phyloP scores from a whole-genome alignment of 2,797 vertebrate species.

The Percopsis omiscomaycus region DNA sequence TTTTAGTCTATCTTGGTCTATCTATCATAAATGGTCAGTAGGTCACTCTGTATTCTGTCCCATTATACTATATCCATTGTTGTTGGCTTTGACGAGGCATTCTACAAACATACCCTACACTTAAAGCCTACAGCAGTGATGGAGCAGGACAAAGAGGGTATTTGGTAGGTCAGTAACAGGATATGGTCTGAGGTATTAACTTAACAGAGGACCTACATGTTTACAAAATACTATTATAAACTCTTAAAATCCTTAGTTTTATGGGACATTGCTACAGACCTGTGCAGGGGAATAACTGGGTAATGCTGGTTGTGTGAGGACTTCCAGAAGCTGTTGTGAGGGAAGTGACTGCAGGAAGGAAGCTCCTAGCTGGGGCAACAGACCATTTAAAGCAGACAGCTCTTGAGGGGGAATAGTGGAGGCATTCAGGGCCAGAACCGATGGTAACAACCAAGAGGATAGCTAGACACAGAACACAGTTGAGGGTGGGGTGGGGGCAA shows the following conservation, averaged over 20 bases:
- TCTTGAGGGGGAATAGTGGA: conserved; percentile 68
- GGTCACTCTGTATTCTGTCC: neutral
- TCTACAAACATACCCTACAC: neutral
- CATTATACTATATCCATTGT: neutral
- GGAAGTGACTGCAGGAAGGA: conserved; percentile 80
- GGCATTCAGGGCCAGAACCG: conserved; percentile 74
- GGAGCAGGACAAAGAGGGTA: neutral
- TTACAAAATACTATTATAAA: neutral
- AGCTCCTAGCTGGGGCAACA: conserved; percentile 82
- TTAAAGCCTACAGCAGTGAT: neutral
- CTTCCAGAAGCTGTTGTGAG: conserved; percentile 73
- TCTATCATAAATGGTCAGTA: conserved; percentile 1
- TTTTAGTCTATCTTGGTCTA: neutral
- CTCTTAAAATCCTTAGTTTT: neutral
- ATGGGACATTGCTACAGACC: conserved; percentile 62
- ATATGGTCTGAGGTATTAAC: neutral
- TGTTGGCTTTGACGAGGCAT: neutral
- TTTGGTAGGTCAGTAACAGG: neutral
- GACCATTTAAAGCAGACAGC: conserved; percentile 73
- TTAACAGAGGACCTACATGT: neutral
- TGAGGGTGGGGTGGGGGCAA: too few relatives aligned
- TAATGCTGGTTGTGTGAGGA: conserved; percentile 77
- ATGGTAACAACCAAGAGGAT: conserved; percentile 80
- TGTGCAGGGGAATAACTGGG: conserved; percentile 79
- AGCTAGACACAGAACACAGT: conserved; percentile 68